These are phyloP conservation scores for Drosophila lini DNA, from an alignment of 1,140 invertebrate genomes.

Conservation along the genomic window DNA sequence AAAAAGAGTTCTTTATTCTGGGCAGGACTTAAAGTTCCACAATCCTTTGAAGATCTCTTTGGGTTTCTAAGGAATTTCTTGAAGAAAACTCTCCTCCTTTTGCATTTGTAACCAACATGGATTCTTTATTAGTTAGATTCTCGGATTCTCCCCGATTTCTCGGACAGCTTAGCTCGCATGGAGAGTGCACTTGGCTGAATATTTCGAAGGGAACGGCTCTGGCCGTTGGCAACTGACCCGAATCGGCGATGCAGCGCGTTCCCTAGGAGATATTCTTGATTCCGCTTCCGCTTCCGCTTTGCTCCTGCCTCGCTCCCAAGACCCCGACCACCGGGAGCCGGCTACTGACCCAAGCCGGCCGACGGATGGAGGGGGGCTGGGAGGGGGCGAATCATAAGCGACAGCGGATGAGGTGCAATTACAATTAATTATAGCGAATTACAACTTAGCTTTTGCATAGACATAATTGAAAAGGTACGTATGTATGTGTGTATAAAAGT, in stretches of 20 bases:
- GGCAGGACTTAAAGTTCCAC: too few relatives aligned
- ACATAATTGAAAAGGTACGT: conserved; percentile 75
- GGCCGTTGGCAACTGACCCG: conserved; percentile 67
- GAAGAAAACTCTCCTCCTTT: neutral
- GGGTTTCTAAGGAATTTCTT: too few relatives aligned
- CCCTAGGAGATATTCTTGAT: conserved; percentile 64
- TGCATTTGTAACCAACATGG: conserved; percentile 76
- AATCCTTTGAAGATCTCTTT: too few relatives aligned
- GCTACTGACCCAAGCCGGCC: conserved; percentile 69
- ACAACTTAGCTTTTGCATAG: conserved; percentile 72
- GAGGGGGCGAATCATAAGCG: neutral
- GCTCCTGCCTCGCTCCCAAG: conserved; percentile 2
- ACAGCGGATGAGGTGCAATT: neutral
- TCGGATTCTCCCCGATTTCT: conserved; percentile 12
- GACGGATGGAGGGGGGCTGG: conserved; percentile 6
- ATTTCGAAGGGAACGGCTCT: conserved; percentile 69
- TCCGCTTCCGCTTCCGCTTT: conserved; percentile 8
- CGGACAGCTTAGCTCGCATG: conserved; percentile 42
- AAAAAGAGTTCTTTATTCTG: neutral
- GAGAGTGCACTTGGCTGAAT: conserved; percentile 46
- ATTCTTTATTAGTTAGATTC: conserved; percentile 70
- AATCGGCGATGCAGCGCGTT: conserved; percentile 51
- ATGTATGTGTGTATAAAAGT: conserved; percentile 57
- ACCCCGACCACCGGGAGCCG: conserved; percentile 14
- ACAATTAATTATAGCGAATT: conserved; percentile 20